These are phyloP conservation scores for Sebastes oblongus DNA, from an alignment of 2,797 vertebrate genomes.

Conservation along the genomic window DNA sequence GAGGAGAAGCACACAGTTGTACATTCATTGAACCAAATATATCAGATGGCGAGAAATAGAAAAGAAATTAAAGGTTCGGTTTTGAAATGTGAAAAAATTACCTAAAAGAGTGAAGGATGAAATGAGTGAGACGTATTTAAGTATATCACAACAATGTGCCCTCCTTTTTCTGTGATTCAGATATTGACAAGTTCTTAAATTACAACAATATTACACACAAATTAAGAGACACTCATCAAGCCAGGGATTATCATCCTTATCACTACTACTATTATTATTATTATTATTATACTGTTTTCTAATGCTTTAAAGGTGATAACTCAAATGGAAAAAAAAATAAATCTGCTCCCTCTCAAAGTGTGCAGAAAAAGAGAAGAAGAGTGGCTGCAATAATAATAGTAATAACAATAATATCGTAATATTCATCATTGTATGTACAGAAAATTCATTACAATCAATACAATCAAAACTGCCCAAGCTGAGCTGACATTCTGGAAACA, in stretches of 20 bases:
- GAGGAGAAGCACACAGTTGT: conserved; percentile 76
- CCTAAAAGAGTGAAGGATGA: conserved; percentile 36
- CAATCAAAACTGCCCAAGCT: conserved; percentile 88
- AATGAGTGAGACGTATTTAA: conserved; percentile 60
- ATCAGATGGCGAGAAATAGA: conserved; percentile 30
- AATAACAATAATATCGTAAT: conserved; percentile 81
- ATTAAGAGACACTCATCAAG: conserved; percentile 86
- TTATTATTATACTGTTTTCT: conserved; percentile 73
- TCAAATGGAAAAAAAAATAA: conserved; percentile 62
- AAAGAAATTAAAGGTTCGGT: conserved; percentile 26
- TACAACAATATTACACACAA: conserved; percentile 86
- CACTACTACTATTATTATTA: conserved; percentile 80
- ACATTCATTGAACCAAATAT: conserved; percentile 74
- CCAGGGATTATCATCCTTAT: conserved; percentile 82
- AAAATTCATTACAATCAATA: conserved; percentile 85
- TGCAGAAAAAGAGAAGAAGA: conserved; percentile 70
- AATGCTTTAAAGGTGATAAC: conserved; percentile 69
- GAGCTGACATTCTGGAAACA: conserved; percentile 86
- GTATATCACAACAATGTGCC: conserved; percentile 80
- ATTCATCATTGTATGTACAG: conserved; percentile 82
- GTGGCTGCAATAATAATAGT: conserved; percentile 78
- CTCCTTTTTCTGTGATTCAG: conserved; percentile 78
- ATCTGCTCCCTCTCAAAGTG: conserved; percentile 71
- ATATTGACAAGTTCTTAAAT: conserved; percentile 83
- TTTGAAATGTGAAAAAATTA: conserved; percentile 47